Conservation (phyloP, 2,888 invertebrate species). For the Muschampia plurimacula region DNA sequence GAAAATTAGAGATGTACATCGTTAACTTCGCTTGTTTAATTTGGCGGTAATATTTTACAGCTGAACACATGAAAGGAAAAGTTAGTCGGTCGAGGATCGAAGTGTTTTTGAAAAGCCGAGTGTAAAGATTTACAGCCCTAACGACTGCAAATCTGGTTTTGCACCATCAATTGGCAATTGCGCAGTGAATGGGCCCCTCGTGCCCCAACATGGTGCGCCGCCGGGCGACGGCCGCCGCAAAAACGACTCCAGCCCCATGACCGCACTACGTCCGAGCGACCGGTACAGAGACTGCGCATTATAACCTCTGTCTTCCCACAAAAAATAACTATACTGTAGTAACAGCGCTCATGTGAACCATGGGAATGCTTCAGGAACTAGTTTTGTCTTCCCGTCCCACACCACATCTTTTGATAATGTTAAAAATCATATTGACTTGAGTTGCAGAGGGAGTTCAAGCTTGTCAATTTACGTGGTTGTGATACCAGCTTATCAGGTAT, state of each 20-base stretch:
- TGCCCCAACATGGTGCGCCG: slow-evolving; percentile 58
- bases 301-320: slow-evolving; percentile 28
- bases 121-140: slow-evolving; percentile 52
- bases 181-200: slow-evolving; percentile 73
- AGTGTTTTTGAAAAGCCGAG: background rate
- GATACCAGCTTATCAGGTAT: background rate
- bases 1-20: background rate
- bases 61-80: background rate
- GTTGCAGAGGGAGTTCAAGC: background rate
- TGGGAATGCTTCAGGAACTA: slow-evolving; percentile 46
- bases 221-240: slow-evolving; percentile 49
- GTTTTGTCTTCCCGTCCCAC: slow-evolving; percentile 44
- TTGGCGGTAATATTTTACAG: background rate
- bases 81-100: background rate
- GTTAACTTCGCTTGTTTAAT: background rate
- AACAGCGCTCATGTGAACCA: slow-evolving; percentile 43
- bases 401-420: slow-evolving; percentile 37
- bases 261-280: slow-evolving; percentile 21
- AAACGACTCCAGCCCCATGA: slow-evolving; percentile 41
- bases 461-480: too few relatives aligned
- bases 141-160: slow-evolving; percentile 57
- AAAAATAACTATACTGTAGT: slow-evolving; percentile 46
- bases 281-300: slow-evolving; percentile 16
- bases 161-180: slow-evolving; percentile 71
- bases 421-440: too few relatives aligned